Evolutionary conservation across 2,113 vertebrate species (phyloP), one percentile per base, ranked within the genome.

Genomic region (Reinhardtius hippoglossoides): DNA sequence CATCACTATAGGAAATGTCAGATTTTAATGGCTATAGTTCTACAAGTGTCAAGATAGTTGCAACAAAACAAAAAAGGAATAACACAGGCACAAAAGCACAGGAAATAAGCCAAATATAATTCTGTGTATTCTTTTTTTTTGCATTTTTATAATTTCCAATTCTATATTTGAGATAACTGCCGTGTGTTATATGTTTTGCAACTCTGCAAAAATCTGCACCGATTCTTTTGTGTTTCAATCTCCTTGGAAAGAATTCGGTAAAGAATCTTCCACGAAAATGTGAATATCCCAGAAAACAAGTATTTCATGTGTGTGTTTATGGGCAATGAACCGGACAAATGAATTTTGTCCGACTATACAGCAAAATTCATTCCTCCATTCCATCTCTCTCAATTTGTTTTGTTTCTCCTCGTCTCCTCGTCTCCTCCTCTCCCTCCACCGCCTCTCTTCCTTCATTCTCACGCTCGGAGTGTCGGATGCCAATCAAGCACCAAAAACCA

Each of bases 331-430:
- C 83, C 83, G 86, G 77, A 88, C 86, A 83, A 91, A 92, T 90
- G 73, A 90, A 91, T 92, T 92, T 91, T 92, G 82, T 82, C 86
- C n/a, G 64, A 67, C 72, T 64, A 31, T 31, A 80, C 64, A 83
- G 79, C 86, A 87, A 90, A 91, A 91, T 91, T 86, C 82, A 88
- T 90, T 87, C 86, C 86, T 89, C 54, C 67, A 58, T 72, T 80
- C 42, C 31, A 60, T 85, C 24, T 37, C 14, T 50, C 46, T 50
- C 2, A 50, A 50, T 24, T 31, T 0, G 31, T 31, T 31, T 31
- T 31, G 69, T 14, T 26, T 21, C 63, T 21, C 26, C n/a, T 61
- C 46, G 31, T n/a, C n/a, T n/a, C n/a, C n/a, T n/a, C n/a, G 23
- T 63, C 56, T 65, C 23, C 48, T 82, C 71, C 37, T 77, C 61